A percentile compares a stretch with the other conserved stretches of the same genome.
These are phyloP conservation scores for Diorhabda sublineata DNA, from an alignment of 1,140 invertebrate genomes.

Conservation along the genomic window DNA sequence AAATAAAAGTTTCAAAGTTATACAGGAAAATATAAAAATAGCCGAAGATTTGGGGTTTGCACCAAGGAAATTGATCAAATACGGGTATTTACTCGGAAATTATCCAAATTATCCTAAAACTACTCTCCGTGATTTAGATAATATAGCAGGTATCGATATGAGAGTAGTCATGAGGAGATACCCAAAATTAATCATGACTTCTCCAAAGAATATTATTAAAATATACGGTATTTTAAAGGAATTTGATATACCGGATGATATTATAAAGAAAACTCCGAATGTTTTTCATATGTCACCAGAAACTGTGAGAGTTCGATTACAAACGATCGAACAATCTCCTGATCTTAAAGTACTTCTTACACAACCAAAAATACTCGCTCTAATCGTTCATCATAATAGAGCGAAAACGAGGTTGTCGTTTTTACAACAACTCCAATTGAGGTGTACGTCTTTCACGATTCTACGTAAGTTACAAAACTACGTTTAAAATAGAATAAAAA, in stretches of 20 bases:
- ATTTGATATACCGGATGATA: conserved; percentile 42
- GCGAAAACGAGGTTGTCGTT: conserved; percentile 48
- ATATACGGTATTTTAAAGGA: conserved; percentile 48
- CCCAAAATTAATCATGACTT: conserved; percentile 50
- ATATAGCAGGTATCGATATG: conserved; percentile 48
- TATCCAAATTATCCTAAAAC: conserved; percentile 49
- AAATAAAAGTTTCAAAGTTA: conserved; percentile 49
- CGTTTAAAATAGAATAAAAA: too few species aligned
- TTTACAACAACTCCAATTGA: conserved; percentile 48
- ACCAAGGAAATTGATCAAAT: conserved; percentile 48
- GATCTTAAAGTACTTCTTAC: conserved; percentile 51
- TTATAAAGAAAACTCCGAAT: conserved; percentile 46
- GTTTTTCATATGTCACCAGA: conserved; percentile 48
- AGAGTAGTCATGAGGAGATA: conserved; percentile 47
- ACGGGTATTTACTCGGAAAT: conserved; percentile 49
- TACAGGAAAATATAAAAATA: conserved; percentile 49
- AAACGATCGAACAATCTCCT: conserved; percentile 46
- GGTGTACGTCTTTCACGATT: conserved; percentile 49
- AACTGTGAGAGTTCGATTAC: conserved; percentile 49
- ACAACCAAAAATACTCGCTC: conserved; percentile 52
- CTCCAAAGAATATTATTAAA: conserved; percentile 44
- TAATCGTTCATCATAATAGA: conserved; percentile 50
- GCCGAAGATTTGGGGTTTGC: conserved; percentile 38
- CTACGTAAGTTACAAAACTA: conserved; percentile 41
- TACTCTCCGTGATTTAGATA: conserved; percentile 48